phyloP scores from a whole-genome alignment of 2,113 vertebrate genomes.

The Baryphthengus martii region DNA sequence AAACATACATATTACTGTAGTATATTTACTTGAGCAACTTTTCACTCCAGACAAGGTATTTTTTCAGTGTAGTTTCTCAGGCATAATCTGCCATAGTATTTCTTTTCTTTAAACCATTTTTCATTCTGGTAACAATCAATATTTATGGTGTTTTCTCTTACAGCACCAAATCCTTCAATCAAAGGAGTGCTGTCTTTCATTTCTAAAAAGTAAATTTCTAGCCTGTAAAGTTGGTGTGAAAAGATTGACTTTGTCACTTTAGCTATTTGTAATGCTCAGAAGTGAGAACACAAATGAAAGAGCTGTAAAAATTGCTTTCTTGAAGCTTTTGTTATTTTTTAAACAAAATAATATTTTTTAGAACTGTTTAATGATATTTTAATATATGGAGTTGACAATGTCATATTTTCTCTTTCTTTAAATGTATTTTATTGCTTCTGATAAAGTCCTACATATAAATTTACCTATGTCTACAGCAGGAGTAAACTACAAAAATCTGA shows the following conservation, averaged over 20 bases:
- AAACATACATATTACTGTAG: not conserved
- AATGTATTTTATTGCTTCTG: not conserved
- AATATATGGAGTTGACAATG: not conserved
- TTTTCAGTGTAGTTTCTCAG: not conserved
- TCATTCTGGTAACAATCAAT: not conserved
- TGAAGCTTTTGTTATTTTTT: not conserved
- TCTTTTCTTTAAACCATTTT: not conserved
- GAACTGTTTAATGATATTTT: not conserved
- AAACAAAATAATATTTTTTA: not conserved
- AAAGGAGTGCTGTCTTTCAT: not conserved
- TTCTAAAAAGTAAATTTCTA: not conserved
- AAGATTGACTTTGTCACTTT: not conserved
- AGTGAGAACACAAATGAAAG: not conserved
- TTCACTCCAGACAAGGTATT: not conserved
- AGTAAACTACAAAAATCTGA: not conserved
- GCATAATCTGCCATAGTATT: not conserved
- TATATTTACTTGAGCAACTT: not conserved
- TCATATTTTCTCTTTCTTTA: not conserved
- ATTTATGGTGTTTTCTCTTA: not conserved
- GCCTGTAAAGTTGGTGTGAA: not conserved
- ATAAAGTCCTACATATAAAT: not conserved
- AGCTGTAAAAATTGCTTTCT: not conserved
- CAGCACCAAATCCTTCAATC: not conserved
- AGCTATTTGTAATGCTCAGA: not conserved
- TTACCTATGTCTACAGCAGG: not conserved